Conservation (phyloP, 2,113 vertebrate species). For the Xenus cinereus region DNA sequence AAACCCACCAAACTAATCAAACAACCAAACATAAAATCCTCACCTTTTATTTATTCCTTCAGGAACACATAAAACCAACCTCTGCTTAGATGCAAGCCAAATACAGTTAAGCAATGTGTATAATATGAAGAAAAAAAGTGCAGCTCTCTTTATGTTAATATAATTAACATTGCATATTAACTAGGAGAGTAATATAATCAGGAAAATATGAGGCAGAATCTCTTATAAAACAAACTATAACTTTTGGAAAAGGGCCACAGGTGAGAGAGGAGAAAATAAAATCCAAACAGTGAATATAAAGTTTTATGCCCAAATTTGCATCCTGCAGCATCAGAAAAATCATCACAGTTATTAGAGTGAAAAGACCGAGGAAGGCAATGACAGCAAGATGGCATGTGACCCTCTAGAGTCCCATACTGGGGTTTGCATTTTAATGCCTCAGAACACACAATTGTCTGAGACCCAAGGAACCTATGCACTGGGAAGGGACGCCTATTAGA, state of each 20-base stretch:
- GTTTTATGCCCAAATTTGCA: background rate
- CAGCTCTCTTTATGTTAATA: background rate
- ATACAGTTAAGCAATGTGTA: background rate
- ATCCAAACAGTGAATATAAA: background rate
- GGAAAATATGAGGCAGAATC: background rate
- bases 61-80: background rate
- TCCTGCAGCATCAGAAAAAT: background rate
- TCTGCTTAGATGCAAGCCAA: background rate
- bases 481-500: background rate
- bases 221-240: background rate
- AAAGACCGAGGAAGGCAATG: background rate
- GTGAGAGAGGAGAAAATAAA: background rate
- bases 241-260: background rate
- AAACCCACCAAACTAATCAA: background rate
- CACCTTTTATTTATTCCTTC: background rate
- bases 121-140: background rate
- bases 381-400: background rate
- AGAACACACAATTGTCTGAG: background rate
- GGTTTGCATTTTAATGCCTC: background rate
- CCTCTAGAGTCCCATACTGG: background rate
- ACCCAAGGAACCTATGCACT: background rate
- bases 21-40: rapidly evolving
- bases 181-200: background rate
- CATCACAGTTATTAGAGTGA: background rate
- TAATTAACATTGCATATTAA: constrained; percentile 21